phyloP scores from a whole-genome alignment of 2,888 invertebrate species.

The Lasioglossum pauxillum region DNA sequence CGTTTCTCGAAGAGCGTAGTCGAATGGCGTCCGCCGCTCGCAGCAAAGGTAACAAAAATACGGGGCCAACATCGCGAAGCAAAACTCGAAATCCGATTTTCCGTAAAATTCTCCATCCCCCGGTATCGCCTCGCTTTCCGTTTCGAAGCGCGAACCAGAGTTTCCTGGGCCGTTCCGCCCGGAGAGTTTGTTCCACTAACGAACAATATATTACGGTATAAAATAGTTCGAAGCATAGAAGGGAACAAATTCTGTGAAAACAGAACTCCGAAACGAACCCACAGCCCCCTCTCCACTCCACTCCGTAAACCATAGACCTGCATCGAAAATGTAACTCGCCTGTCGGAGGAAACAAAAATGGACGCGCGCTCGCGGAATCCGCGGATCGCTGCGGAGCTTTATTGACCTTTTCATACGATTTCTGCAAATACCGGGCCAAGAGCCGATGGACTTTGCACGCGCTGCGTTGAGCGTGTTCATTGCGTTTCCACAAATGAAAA shows the following conservation, averaged over 20 bases:
- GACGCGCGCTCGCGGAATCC: not conserved
- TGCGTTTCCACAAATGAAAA: not conserved
- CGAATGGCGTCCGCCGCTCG: not conserved
- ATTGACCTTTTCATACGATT: not conserved
- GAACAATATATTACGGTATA: constrained; percentile 47
- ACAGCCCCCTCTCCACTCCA: not conserved
- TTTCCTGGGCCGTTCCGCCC: constrained; percentile 40
- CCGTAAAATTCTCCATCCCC: constrained; percentile 39
- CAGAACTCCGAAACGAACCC: constrained; percentile 16
- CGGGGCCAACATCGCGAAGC: constrained; percentile 19
- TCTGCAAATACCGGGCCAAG: not conserved
- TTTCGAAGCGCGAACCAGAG: constrained; percentile 30
- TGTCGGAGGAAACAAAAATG: constrained; percentile 26
- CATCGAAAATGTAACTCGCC: constrained; percentile 26
- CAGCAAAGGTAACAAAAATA: constrained; percentile 28
- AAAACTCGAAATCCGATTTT: constrained; percentile 47
- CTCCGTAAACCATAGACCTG: constrained; percentile 14
- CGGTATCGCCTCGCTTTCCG: constrained; percentile 37
- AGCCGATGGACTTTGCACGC: not conserved
- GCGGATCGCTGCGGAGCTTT: not conserved
- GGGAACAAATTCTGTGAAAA: constrained; percentile 48
- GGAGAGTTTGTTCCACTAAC: constrained; percentile 43
- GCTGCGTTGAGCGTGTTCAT: not conserved
- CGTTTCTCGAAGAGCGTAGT: not conserved
- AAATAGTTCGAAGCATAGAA: constrained; percentile 37